Evolutionary conservation across 2,797 vertebrate genomes (phyloP).

Genomic region (Sebastes vulpes): DNA sequence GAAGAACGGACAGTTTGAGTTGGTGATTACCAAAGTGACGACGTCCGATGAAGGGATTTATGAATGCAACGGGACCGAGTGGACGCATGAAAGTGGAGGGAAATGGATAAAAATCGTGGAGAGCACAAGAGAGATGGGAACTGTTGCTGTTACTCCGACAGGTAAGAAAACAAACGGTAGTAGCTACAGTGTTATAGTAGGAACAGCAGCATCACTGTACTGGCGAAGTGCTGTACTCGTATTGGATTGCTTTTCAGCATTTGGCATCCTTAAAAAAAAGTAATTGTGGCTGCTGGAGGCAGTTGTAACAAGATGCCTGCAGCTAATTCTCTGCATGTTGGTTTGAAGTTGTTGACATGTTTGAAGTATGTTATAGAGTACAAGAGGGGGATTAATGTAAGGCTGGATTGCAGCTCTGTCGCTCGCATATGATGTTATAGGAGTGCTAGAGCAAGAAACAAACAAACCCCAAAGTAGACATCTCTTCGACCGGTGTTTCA

Average conservation of each 20-base stretch:
- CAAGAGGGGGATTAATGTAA: neutral
- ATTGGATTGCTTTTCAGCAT: neutral
- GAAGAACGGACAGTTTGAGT: slow-evolving; percentile 81
- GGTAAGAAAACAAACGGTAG: slow-evolving; percentile 79
- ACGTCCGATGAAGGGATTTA: slow-evolving; percentile 88
- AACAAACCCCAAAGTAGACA: too few relatives aligned
- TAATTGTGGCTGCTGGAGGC: neutral
- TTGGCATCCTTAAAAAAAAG: neutral
- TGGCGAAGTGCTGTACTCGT: neutral
- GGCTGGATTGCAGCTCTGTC: neutral
- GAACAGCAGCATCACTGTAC: too few relatives aligned
- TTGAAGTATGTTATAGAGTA: neutral
- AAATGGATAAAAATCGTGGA: slow-evolving; percentile 92
- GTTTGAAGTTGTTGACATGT: neutral
- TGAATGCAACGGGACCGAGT: slow-evolving; percentile 89
- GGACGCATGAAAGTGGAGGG: slow-evolving; percentile 88
- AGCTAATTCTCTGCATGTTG: neutral
- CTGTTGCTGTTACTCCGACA: slow-evolving; percentile 87
- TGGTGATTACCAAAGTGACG: slow-evolving; percentile 85
- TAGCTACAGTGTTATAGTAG: neutral
- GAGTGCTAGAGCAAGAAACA: too few relatives aligned
- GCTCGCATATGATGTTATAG: neutral
- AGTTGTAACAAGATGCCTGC: neutral
- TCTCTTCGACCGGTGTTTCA: too few relatives aligned
- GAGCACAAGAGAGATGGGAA: slow-evolving; percentile 87